Percentiles rank a stretch among this genome's conserved stretches.
Conservation (phyloP, 37 sponge, comb jelly and placozoan species). For the Spongilla lacustris region DNA sequence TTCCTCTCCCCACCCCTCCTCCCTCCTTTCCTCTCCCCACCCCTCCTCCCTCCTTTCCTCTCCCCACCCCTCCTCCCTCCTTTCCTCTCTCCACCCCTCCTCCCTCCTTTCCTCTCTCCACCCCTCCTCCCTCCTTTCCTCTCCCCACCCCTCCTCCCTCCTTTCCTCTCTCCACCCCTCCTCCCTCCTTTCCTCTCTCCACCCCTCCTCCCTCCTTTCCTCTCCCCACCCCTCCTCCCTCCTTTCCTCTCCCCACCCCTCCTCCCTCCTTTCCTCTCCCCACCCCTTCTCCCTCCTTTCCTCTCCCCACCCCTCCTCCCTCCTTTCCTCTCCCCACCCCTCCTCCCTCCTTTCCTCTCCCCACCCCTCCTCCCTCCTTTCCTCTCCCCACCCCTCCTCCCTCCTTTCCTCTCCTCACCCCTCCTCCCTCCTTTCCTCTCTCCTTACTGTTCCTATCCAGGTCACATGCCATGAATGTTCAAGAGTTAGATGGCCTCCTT, state of each 20-base stretch:
- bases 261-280: not conserved
- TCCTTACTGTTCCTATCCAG: not conserved
- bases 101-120: no score
- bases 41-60: not conserved
- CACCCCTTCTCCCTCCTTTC: no score
- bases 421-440: not conserved
- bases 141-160: not conserved
- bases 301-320: no score
- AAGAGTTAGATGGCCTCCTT: slow-evolving; percentile 9
- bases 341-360: not conserved
- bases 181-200: not conserved
- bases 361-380: not conserved
- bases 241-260: not conserved
- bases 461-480: slow-evolving; percentile 14
- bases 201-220: no score
- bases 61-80: not conserved
- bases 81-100: not conserved
- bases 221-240: no score
- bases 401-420: not conserved
- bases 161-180: not conserved
- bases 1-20: no score
- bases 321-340: not conserved
- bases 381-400: no score
- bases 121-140: not conserved
- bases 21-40: not conserved